Evolutionary conservation across 1,140 invertebrate species (phyloP), one percentile per base, ranked within the genome.

Genomic region (Rhysida immarginata): DNA sequence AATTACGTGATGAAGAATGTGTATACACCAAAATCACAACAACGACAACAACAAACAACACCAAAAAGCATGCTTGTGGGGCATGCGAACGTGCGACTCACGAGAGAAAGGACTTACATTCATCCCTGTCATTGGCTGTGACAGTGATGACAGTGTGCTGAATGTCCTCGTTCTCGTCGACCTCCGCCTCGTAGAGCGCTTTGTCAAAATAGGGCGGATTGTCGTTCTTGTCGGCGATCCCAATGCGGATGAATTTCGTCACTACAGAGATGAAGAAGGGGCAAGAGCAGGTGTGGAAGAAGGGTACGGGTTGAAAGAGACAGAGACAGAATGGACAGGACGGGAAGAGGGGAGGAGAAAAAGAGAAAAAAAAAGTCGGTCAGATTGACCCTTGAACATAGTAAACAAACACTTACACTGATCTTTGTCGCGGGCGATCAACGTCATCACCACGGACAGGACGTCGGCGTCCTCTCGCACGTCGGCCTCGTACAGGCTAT

Each of bases 201-300:
- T 96, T 91, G 74, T 94, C 89, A 76, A 97, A 97, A 71, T 92
- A 95, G 41, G 93, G 93, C 45, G 87, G 85, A 73, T 96, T 96
- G 78, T 97, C 92, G 81, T 97, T 96, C 78, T 94, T 95, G 74
- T 96, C 78, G 5, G 73, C 72, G 27, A 80, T 77, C 8, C 71
- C 72, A 58, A 77, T 76, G 44, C 75, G 69, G 52, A 77, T 75
- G 60, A 74, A 75, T 62, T 76, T 76, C 8, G 72, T 74, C 58
- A 74, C 74, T 75, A 25, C 18, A 50, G 48, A 18, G 48, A 16
- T 42, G 16, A n/a, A n/a, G 26, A 21, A 44, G 18, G 41, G n/a
- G 41, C 18, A 53, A 14, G 21, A 51, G 43, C 3, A 54, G 55
- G 26, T 16, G 25, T 16, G 35, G 41, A 26, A 51, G 46, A 59